Percentiles rank a stretch among this genome's conserved stretches.
Evolutionary conservation across 2,797 vertebrate species (phyloP).

Genomic region (Sebastes oblongus): DNA sequence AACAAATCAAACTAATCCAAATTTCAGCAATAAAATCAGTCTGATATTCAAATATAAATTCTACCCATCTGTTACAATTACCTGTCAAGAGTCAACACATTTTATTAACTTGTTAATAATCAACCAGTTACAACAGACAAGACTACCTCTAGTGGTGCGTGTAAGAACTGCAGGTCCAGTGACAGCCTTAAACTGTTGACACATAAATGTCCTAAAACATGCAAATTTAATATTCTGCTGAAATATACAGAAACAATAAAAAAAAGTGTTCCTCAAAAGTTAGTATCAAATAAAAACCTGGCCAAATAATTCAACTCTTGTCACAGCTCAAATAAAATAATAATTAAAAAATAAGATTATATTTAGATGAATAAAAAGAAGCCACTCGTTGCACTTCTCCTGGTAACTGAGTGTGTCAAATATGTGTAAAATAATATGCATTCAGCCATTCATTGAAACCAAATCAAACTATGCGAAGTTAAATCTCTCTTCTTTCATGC

Average conservation of each 20-base stretch:
- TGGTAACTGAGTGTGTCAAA: neutral
- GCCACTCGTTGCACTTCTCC: too few species aligned
- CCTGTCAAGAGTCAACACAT: constrained; percentile 21
- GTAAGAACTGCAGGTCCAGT: constrained; percentile 23
- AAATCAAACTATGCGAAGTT: neutral
- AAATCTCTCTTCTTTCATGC: neutral
- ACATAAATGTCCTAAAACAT: neutral
- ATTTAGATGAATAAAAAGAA: neutral
- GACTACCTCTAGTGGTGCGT: constrained; percentile 54
- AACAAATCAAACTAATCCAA: neutral
- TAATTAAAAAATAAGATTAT: neutral
- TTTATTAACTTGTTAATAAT: constrained; percentile 9
- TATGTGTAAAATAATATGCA: neutral
- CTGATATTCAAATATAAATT: neutral
- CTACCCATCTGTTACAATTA: neutral
- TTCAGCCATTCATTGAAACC: constrained; percentile 6
- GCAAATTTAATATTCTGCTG: neutral
- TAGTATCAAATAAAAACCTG: neutral
- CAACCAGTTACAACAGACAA: constrained; percentile 5
- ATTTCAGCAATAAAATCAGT: neutral
- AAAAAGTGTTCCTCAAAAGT: neutral
- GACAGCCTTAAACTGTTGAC: neutral
- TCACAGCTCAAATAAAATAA: neutral
- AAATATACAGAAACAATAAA: neutral
- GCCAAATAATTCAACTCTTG: accelerated